A percentile compares a stretch with the other conserved stretches of the same genome.
phyloP scores from a whole-genome alignment of 1,140 invertebrate genomes.

The Aphelenchoides avenae region DNA sequence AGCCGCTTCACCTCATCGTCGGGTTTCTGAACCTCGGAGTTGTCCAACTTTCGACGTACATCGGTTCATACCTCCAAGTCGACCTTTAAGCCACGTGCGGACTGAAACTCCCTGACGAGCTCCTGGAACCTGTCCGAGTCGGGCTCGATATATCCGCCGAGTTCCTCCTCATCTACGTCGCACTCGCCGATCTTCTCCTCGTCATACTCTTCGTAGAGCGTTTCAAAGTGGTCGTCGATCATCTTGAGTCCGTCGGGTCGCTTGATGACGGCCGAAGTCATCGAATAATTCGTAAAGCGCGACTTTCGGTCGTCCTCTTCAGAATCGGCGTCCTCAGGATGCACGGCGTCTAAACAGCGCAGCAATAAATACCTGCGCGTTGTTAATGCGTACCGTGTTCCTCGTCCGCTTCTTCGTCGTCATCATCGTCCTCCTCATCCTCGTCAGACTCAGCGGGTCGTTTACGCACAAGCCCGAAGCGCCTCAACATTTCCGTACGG shows the following conservation, averaged over 20 bases:
- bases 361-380: too few species aligned
- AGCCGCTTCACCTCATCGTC: constrained; percentile 26
- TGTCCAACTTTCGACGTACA: too few species aligned
- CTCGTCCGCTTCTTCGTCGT: constrained; percentile 22
- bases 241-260: constrained; percentile 77
- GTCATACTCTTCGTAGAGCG: constrained; percentile 73
- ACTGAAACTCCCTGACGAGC: constrained; percentile 13
- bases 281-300: constrained; percentile 85
- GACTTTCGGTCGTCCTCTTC: constrained; percentile 66
- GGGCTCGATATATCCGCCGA: constrained; percentile 42
- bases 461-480: constrained; percentile 27
- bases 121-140: constrained; percentile 1
- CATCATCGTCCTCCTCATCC: constrained; percentile 61
- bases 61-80: too few species aligned
- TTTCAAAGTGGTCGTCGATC: constrained; percentile 85
- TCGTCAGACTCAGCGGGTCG: constrained; percentile 40
- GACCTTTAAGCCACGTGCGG: not conserved
- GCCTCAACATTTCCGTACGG: constrained; percentile 25
- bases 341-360: too few species aligned
- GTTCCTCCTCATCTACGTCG: constrained; percentile 65
- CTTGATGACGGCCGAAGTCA: constrained; percentile 82
- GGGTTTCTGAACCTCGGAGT: constrained; percentile 39
- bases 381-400: not conserved
- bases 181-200: constrained; percentile 62
- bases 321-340: not conserved